Evolutionary conservation across 2,888 invertebrate species (phyloP).

Genomic region (Neocrepidodera transversa): DNA sequence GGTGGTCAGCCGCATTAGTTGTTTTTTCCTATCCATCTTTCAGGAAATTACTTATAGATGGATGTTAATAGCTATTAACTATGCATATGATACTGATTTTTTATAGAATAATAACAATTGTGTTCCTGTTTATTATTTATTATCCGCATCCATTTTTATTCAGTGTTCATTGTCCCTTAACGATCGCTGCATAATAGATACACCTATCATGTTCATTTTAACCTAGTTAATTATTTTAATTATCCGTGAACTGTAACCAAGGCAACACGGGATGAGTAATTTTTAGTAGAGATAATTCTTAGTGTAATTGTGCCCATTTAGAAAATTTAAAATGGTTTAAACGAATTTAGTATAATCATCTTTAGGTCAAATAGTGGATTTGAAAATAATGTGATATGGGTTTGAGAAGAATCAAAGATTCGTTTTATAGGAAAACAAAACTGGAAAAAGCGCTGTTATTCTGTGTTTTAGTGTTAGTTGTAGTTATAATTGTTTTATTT

Average conservation of each 20-base stretch:
- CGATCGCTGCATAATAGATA: background rate
- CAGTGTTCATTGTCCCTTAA: background rate
- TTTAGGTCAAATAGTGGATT: conserved; percentile 5
- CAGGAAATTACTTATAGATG: too few relatives aligned
- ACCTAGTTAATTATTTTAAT: conserved; percentile 25
- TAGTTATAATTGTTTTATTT: conserved; percentile 32
- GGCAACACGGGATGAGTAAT: conserved; percentile 8
- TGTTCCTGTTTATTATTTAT: too few relatives aligned
- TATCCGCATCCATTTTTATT: too few relatives aligned
- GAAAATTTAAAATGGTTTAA: conserved; percentile 32
- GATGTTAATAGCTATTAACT: too few relatives aligned
- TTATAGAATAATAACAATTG: too few relatives aligned
- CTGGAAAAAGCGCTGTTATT: conserved; percentile 31
- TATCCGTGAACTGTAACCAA: background rate
- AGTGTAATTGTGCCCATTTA: conserved; percentile 33
- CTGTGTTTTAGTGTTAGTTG: conserved; percentile 16
- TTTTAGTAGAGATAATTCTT: conserved; percentile 20
- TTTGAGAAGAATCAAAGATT: conserved; percentile 14
- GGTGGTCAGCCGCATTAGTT: too few relatives aligned
- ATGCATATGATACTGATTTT: too few relatives aligned
- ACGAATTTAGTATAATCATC: conserved; percentile 7
- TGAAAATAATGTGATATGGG: conserved; percentile 23
- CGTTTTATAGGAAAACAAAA: conserved; percentile 16
- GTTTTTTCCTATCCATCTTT: too few relatives aligned
- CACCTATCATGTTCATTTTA: background rate